Percentiles rank a stretch among this genome's conserved stretches.
Evolutionary conservation across 1,140 invertebrate genomes (phyloP).

Genomic region (Micrasema minimum): DNA sequence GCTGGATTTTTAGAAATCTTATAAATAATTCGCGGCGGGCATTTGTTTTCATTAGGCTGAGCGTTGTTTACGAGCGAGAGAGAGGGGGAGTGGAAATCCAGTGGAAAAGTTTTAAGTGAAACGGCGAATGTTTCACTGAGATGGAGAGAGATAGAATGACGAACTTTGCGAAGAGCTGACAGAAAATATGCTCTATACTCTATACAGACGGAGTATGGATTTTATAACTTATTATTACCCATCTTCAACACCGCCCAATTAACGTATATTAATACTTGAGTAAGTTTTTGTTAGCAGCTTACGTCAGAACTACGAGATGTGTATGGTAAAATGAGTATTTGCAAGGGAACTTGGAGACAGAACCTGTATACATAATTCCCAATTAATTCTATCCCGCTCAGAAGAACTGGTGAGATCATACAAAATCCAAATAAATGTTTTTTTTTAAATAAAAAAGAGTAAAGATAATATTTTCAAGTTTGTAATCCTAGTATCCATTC

Average conservation of each 20-base stretch:
- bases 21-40: constrained; percentile 34
- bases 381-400: no score
- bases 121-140: not conserved
- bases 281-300: no score
- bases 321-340: no score
- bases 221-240: not conserved
- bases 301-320: no score
- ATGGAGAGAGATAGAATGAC: not conserved
- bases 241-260: not conserved
- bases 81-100: constrained; percentile 40
- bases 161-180: not conserved
- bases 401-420: no score
- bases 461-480: no score
- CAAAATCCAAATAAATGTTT: no score
- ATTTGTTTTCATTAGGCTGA: constrained; percentile 46
- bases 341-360: no score
- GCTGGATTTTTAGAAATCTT: constrained; percentile 20
- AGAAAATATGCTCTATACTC: constrained; percentile 7
- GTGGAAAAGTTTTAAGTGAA: constrained; percentile 35
- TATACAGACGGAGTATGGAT: not conserved
- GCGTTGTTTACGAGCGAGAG: constrained; percentile 36
- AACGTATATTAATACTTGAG: no score
- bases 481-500: no score
- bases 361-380: no score
- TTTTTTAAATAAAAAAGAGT: no score